Conservation (phyloP, 2,797 vertebrate species). For the Falco concolor region DNA sequence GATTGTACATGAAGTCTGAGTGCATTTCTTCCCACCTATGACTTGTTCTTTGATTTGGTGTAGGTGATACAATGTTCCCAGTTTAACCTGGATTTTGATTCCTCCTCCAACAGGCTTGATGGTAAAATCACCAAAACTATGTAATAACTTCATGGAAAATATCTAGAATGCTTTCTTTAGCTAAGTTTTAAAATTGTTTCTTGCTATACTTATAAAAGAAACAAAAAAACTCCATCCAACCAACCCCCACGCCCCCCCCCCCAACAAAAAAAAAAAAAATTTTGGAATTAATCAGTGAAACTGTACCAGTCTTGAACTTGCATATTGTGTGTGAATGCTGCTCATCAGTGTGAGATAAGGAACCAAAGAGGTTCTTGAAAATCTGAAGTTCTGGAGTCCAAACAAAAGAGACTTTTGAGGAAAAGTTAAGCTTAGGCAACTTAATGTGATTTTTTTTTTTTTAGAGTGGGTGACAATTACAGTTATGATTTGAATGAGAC, state of each 20-base stretch:
- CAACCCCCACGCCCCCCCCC: too few species aligned
- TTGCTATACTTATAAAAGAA: neutral
- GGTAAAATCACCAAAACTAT: neutral
- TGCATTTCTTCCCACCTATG: neutral
- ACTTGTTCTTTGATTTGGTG: neutral
- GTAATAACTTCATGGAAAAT: neutral
- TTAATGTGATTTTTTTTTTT: neutral
- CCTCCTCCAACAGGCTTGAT: neutral
- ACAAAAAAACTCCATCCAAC: neutral
- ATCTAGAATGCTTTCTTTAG: neutral
- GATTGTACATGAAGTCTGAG: neutral
- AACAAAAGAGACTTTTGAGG: neutral
- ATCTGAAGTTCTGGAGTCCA: neutral
- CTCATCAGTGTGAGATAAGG: neutral
- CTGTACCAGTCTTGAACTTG: neutral
- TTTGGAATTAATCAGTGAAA: neutral
- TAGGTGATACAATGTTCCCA: neutral
- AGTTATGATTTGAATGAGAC: neutral
- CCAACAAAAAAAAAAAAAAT: too few species aligned
- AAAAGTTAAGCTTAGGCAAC: neutral
- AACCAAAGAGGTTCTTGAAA: neutral
- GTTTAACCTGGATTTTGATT: neutral
- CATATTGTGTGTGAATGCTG: neutral
- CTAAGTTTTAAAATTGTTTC: neutral
- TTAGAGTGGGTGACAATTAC: neutral